These are phyloP conservation scores for Erithacus rubecula DNA, from an alignment of 2,797 vertebrate species.

Conservation along the genomic window DNA sequence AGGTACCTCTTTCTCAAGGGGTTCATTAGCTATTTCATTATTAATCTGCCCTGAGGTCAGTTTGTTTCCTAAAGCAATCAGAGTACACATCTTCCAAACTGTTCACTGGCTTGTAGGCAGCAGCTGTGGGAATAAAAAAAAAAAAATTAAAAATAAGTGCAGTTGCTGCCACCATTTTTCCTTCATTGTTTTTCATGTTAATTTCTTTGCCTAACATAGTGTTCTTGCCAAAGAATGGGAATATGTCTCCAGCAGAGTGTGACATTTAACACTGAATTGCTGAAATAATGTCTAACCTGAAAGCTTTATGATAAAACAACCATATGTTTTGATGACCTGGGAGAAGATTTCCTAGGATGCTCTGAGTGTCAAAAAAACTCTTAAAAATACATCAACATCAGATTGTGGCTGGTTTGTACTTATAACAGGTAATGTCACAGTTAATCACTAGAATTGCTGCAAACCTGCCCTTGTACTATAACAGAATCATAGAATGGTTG, in stretches of 20 bases:
- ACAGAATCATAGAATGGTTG: not conserved
- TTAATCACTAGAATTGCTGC: not conserved
- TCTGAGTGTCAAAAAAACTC: not conserved
- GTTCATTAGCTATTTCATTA: not conserved
- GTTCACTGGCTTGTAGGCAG: not conserved
- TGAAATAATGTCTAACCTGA: conserved; percentile 10
- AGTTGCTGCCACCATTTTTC: not conserved
- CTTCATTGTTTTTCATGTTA: conserved; percentile 8
- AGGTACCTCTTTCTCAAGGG: not conserved
- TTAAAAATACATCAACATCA: not conserved
- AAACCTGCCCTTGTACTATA: not conserved
- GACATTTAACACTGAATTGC: not conserved
- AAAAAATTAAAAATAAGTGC: not conserved
- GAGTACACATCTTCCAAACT: not conserved
- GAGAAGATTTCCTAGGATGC: not conserved
- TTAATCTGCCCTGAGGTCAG: not conserved
- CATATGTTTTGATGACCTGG: not conserved
- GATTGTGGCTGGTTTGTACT: not conserved
- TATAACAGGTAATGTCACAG: not conserved
- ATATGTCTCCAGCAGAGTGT: not conserved
- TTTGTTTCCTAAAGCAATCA: not conserved
- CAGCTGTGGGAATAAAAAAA: not conserved
- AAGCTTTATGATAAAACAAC: not conserved
- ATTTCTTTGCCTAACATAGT: not conserved
- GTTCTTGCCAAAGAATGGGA: not conserved